phyloP scores from a whole-genome alignment of 2,113 vertebrate species.

The Glareola pratincola region DNA sequence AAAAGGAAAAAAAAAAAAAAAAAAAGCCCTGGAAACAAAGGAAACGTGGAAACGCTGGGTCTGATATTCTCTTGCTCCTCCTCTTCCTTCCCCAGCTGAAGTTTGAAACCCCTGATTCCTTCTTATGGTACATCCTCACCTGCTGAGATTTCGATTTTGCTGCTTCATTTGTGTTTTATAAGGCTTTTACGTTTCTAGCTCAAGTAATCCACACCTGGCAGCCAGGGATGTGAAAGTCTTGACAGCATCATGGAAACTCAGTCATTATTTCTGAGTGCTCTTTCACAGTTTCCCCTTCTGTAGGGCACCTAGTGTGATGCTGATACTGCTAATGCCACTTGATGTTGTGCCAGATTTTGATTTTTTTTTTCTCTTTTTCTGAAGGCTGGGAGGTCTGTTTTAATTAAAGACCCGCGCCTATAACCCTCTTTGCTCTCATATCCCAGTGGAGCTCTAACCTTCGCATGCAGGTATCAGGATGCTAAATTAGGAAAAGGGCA shows the following conservation, averaged over 20 bases:
- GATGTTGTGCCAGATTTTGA: conserved; percentile 6
- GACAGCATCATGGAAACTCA: conserved; percentile 55
- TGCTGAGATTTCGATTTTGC: background rate
- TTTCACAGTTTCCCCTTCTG: background rate
- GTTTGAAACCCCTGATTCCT: background rate
- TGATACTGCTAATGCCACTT: background rate
- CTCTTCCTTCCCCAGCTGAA: background rate
- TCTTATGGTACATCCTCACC: background rate
- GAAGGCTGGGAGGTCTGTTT: conserved; percentile 22
- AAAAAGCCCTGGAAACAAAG: background rate
- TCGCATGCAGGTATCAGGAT: background rate
- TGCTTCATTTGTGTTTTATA: conserved; percentile 50
- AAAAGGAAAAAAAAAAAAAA: background rate
- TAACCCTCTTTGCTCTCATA: background rate
- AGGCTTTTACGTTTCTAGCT: conserved; percentile 44
- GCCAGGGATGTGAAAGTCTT: conserved; percentile 13
- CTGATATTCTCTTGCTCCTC: background rate
- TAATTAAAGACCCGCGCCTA: conserved; percentile 11
- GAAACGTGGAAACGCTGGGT: background rate
- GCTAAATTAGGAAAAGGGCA: background rate
- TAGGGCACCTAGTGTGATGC: background rate
- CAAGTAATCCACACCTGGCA: conserved; percentile 47
- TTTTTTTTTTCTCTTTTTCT: background rate
- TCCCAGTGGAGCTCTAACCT: conserved; percentile 1
- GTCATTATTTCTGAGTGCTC: conserved; percentile 20